A percentile compares a stretch with the other conserved stretches of the same genome.
Evolutionary conservation across 2,888 invertebrate species (phyloP).

Genomic region (Acrocyrtus sp.): DNA sequence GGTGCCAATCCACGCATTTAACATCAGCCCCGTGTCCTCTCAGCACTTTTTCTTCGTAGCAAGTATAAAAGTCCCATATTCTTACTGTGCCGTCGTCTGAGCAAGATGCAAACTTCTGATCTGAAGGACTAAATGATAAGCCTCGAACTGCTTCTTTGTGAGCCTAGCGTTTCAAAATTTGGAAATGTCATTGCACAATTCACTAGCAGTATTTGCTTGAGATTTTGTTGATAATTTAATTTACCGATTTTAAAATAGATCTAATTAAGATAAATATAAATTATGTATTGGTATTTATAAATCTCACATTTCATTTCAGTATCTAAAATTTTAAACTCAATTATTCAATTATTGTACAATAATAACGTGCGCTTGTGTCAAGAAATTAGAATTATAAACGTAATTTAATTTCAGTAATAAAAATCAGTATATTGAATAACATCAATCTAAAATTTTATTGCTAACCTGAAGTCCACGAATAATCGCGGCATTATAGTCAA

Average conservation of each 20-base stretch:
- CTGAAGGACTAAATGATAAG: conserved; percentile 99
- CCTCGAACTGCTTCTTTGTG: conserved; percentile 99
- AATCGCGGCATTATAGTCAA: conserved; percentile 96
- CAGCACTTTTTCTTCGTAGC: conserved; percentile 94
- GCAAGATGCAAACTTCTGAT: conserved; percentile 98
- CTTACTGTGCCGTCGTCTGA: conserved; percentile 99
- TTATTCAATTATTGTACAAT: too few species aligned
- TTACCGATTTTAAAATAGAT: too few species aligned
- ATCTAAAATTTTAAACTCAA: too few species aligned
- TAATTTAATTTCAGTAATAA: not conserved
- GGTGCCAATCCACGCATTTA: conserved; percentile 99
- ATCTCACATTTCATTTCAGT: too few species aligned
- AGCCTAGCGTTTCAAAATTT: conserved; percentile 69
- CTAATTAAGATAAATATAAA: too few species aligned
- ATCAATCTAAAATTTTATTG: too few species aligned
- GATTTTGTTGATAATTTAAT: not conserved
- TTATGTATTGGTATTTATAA: too few species aligned
- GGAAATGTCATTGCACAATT: too few species aligned
- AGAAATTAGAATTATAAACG: not conserved
- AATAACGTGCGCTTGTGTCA: not conserved
- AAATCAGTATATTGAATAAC: too few species aligned
- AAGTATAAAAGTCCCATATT: conserved; percentile 98
- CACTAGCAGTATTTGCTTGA: too few species aligned
- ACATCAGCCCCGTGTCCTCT: conserved; percentile 98
- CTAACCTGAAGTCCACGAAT: conserved; percentile 89